Conservation (phyloP, 2,888 invertebrate genomes). For the Noctua janthina region DNA sequence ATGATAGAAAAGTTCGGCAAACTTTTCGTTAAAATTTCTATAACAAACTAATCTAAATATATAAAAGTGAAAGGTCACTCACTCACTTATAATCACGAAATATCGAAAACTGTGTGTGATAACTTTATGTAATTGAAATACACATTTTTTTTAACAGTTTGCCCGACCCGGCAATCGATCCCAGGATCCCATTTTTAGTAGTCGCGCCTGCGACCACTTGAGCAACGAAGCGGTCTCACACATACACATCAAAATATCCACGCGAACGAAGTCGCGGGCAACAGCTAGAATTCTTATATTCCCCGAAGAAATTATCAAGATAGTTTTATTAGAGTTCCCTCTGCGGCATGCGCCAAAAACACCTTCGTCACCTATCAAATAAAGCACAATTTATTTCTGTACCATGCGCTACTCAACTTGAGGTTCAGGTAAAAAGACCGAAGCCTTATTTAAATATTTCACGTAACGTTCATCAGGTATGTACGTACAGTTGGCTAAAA, state of each 20-base stretch:
- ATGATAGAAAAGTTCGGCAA: neutral
- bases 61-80: too few species aligned
- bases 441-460: neutral
- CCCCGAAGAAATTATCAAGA: conserved; percentile 1
- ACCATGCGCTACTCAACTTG: neutral
- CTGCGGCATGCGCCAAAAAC: neutral
- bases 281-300: neutral
- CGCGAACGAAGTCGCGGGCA: too few species aligned
- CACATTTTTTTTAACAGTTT: too few species aligned
- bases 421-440: neutral
- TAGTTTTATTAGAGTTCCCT: neutral
- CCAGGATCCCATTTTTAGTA: too few species aligned
- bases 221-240: neutral
- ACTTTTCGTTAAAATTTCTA: neutral
- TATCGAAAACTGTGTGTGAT: too few species aligned
- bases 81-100: too few species aligned
- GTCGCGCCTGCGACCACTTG: neutral
- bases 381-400: neutral
- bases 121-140: too few species aligned
- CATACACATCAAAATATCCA: too few species aligned
- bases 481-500: neutral
- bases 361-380: neutral
- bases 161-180: too few species aligned
- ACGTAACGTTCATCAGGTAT: too few species aligned
- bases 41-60: neutral